A percentile compares a stretch with the other conserved stretches of the same genome.
phyloP scores from a whole-genome alignment of 2,888 invertebrate species.

The Athalia cordata region DNA sequence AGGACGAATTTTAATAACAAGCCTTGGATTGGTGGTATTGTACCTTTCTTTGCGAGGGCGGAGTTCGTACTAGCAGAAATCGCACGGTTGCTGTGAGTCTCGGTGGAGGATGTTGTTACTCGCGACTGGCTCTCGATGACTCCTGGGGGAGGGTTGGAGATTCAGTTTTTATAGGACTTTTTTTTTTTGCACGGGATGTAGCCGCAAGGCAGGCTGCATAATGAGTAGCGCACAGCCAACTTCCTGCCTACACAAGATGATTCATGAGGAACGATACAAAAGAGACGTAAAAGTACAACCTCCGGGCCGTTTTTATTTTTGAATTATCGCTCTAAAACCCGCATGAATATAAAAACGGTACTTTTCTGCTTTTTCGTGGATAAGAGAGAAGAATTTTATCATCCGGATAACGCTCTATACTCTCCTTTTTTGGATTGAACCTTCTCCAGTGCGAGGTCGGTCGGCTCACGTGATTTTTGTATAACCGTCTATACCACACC shows the following conservation, averaged over 20 bases:
- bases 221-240: constrained; percentile 45
- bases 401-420: constrained; percentile 1
- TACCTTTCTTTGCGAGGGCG: neutral
- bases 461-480: neutral
- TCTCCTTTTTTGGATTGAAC: constrained; percentile 12
- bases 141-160: constrained; percentile 34
- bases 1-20: neutral
- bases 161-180: neutral
- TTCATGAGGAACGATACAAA: constrained; percentile 46
- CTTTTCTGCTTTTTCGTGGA: constrained; percentile 31
- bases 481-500: neutral
- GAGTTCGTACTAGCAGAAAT: constrained; percentile 6
- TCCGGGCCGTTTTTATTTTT: constrained; percentile 39
- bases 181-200: constrained; percentile 37
- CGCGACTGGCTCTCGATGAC: constrained; percentile 27
- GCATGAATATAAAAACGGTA: constrained; percentile 37
- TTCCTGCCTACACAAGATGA: constrained; percentile 44
- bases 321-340: constrained; percentile 37
- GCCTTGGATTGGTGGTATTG: neutral
- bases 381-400: constrained; percentile 38
- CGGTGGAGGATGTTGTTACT: constrained; percentile 32
- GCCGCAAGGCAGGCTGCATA: constrained; percentile 47
- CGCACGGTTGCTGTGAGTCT: constrained; percentile 20
- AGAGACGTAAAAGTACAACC: constrained; percentile 44
- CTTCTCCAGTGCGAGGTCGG: neutral